phyloP scores from a whole-genome alignment of 1,140 invertebrate species.

The Lordiphosa collinella region DNA sequence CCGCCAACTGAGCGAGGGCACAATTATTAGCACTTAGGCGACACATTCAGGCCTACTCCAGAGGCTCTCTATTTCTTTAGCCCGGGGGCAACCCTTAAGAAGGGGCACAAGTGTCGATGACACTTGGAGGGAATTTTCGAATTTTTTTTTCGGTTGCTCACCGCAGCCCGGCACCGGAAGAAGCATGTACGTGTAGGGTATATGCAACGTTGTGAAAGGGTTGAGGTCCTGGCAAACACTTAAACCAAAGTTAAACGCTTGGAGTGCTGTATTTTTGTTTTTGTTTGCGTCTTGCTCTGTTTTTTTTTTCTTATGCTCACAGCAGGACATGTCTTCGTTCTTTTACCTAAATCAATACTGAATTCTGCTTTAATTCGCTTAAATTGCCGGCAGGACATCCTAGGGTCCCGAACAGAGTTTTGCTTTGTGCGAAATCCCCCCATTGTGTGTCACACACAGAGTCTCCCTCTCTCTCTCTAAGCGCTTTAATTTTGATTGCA shows the following conservation, averaged over 20 bases:
- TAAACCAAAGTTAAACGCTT: slow-evolving; percentile 77
- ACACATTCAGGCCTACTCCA: slow-evolving; percentile 52
- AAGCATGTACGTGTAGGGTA: not conserved
- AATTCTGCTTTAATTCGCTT: slow-evolving; percentile 72
- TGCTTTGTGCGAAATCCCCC: slow-evolving; percentile 61
- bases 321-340: slow-evolving; percentile 56
- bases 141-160: slow-evolving; percentile 18
- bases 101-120: slow-evolving; percentile 72
- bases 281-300: slow-evolving; percentile 61
- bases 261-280: slow-evolving; percentile 75
- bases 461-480: slow-evolving; percentile 32
- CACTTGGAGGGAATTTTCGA: slow-evolving; percentile 66
- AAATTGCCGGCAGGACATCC: slow-evolving; percentile 67
- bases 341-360: slow-evolving; percentile 66
- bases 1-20: slow-evolving; percentile 67
- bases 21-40: slow-evolving; percentile 76
- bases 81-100: slow-evolving; percentile 61
- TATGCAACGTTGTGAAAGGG: slow-evolving; percentile 56
- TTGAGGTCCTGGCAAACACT: slow-evolving; percentile 68
- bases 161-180: slow-evolving; percentile 39
- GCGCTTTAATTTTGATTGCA: slow-evolving; percentile 78
- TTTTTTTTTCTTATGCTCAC: slow-evolving; percentile 30
- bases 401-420: slow-evolving; percentile 3
- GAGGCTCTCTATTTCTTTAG: slow-evolving; percentile 11
- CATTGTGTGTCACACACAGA: slow-evolving; percentile 64